phyloP scores from a whole-genome alignment of 2,797 vertebrate genomes.

The Pogoniulus pusillus region DNA sequence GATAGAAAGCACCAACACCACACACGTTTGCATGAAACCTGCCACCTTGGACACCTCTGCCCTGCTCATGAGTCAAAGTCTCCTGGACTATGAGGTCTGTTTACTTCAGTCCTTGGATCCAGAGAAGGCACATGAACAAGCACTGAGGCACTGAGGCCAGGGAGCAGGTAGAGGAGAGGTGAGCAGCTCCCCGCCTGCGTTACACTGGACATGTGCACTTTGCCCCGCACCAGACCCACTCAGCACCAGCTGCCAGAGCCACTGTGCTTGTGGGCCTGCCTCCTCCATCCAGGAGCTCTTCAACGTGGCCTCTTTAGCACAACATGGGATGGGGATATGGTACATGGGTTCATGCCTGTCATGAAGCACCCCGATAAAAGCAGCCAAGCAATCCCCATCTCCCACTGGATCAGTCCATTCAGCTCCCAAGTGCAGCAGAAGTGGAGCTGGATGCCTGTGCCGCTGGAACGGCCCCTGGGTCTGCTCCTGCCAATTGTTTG shows the following conservation, averaged over 20 bases:
- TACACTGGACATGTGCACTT: neutral
- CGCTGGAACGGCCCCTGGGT: conserved; percentile 52
- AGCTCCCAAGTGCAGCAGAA: conserved; percentile 27
- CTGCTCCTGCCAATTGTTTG: conserved; percentile 69
- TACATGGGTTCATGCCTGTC: rapidly evolving
- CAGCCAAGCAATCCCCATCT: neutral
- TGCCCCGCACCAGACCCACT: neutral
- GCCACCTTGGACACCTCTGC: neutral
- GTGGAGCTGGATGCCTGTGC: conserved; percentile 45
- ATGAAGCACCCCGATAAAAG: neutral
- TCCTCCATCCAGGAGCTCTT: neutral
- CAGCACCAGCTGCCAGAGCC: neutral
- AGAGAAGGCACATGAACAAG: neutral
- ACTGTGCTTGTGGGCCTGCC: rapidly evolving
- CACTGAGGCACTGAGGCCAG: neutral
- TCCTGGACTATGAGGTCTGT: neutral
- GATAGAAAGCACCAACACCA: neutral
- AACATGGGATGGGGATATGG: rapidly evolving
- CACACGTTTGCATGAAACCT: neutral
- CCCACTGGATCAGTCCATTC: neutral
- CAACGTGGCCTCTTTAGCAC: neutral
- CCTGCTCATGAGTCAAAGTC: neutral
- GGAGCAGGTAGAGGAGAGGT: neutral
- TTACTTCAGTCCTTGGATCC: neutral
- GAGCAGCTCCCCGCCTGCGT: neutral